phyloP scores from a whole-genome alignment of 2,797 vertebrate species.

The Vultur gryphus region DNA sequence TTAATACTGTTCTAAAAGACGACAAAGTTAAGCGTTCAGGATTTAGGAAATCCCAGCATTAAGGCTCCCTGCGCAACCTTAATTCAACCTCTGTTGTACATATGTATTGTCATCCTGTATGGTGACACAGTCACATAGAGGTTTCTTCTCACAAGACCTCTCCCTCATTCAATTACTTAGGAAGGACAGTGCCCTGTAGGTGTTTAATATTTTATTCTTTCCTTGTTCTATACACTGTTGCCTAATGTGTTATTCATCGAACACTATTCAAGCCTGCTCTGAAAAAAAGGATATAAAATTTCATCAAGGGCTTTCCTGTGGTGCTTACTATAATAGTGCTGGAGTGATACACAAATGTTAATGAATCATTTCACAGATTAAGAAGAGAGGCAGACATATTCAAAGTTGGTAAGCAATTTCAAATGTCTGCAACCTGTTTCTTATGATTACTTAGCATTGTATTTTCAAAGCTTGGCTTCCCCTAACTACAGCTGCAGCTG shows the following conservation, averaged over 20 bases:
- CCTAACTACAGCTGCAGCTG: not conserved
- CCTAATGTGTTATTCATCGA: not conserved
- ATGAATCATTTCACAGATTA: not conserved
- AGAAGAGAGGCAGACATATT: not conserved
- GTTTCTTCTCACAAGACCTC: not conserved
- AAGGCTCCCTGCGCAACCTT: not conserved
- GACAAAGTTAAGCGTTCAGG: not conserved
- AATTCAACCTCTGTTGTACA: not conserved
- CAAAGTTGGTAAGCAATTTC: not conserved
- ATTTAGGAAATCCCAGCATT: not conserved
- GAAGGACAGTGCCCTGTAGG: not conserved
- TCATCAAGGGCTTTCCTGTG: conserved; percentile 18
- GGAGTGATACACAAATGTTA: not conserved
- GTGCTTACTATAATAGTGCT: not conserved
- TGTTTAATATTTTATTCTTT: conserved; percentile 32
- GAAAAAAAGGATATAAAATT: not conserved
- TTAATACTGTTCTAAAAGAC: not conserved
- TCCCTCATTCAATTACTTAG: not conserved
- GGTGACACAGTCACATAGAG: not conserved
- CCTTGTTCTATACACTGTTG: not conserved
- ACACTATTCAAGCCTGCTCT: not conserved
- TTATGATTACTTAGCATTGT: not conserved
- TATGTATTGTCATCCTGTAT: not conserved
- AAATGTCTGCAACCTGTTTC: not conserved
- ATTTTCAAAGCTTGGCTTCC: not conserved